Conservation (phyloP, 2,113 vertebrate genomes). For the Bubo bubo region DNA sequence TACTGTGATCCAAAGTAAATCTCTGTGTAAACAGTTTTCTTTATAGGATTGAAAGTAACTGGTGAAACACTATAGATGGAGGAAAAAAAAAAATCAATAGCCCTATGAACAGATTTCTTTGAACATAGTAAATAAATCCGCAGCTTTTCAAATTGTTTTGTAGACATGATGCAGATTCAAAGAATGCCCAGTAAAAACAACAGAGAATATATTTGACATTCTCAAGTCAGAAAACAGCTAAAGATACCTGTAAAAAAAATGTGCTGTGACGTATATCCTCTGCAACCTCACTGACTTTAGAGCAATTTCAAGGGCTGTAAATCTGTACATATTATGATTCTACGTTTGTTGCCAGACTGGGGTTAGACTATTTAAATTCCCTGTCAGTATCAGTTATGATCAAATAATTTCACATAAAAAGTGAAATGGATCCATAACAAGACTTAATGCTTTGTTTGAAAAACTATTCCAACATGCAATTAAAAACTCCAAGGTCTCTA, state of each 20-base stretch:
- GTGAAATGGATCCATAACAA: conserved; percentile 3
- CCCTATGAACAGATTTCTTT: conserved; percentile 5
- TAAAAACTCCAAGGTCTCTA: background rate
- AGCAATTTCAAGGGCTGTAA: background rate
- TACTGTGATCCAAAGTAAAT: conserved; percentile 12
- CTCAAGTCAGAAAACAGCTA: background rate
- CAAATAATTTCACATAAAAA: conserved; percentile 40
- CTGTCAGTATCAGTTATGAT: conserved; percentile 8
- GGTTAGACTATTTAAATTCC: conserved; percentile 37
- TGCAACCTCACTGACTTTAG: background rate
- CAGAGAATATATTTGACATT: background rate
- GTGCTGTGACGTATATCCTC: background rate
- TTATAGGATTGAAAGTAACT: conserved; percentile 5
- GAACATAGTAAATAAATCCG: conserved; percentile 11
- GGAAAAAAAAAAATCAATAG: background rate
- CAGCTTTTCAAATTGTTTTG: conserved; percentile 23
- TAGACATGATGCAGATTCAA: background rate
- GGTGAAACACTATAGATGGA: background rate
- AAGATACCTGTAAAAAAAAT: background rate
- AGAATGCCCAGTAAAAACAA: conserved; percentile 2
- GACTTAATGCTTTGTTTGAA: conserved; percentile 22
- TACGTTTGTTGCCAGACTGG: background rate
- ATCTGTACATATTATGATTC: background rate
- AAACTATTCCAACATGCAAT: background rate
- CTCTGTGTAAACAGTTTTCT: conserved; percentile 22